These are phyloP conservation scores for Patella vulgata DNA, from an alignment of 1,140 invertebrate genomes.

Conservation along the genomic window DNA sequence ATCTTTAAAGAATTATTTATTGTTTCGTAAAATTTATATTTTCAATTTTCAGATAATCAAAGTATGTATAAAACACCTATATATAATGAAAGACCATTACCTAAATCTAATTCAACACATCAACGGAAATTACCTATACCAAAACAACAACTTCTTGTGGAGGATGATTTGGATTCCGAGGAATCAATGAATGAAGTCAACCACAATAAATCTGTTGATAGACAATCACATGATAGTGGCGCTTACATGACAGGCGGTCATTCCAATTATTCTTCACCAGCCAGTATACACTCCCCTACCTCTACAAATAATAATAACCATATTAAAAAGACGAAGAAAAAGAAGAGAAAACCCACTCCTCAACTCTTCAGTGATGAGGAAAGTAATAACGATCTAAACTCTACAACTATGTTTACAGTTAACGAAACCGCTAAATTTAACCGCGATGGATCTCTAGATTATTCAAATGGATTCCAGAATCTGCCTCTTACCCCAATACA, in stretches of 20 bases:
- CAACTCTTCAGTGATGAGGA: not conserved
- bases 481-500: conserved; percentile 41
- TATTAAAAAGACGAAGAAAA: not conserved
- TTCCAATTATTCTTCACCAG: conserved; percentile 3
- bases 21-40: no score
- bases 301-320: not conserved
- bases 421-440: conserved; percentile 34
- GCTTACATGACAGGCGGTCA: no score
- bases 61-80: no score
- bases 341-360: conserved; percentile 1
- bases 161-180: conserved; percentile 44
- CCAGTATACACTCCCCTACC: not conserved
- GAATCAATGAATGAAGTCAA: conserved; percentile 45
- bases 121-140: no score
- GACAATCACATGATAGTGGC: conserved; percentile 1
- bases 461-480: conserved; percentile 25
- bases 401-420: conserved; percentile 37
- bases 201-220: conserved; percentile 13
- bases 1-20: no score
- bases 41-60: no score
- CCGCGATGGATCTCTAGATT: conserved; percentile 38
- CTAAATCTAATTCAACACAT: no score
- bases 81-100: no score
- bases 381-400: conserved; percentile 33
- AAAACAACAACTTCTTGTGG: conserved; percentile 6